Evolutionary conservation across 2,888 invertebrate genomes (phyloP), one percentile per base, ranked within the genome.

Genomic region (Balanococcus diminutus): DNA sequence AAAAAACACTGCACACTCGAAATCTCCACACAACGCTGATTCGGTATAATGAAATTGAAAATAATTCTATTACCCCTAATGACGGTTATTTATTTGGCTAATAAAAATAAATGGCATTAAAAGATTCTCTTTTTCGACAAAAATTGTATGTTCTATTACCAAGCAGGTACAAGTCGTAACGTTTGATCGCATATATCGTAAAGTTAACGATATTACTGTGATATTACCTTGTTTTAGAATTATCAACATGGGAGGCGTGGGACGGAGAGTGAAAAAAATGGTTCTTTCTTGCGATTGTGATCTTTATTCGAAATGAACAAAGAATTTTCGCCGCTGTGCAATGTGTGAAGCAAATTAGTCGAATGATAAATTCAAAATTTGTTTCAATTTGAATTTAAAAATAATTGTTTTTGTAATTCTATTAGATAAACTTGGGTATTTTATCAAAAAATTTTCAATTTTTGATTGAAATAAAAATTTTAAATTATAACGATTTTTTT

Each of bases 141-240:
- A 67, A 67, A 67, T 67, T 67, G 14, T 6, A 28, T 67, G 31
- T 67, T 67, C 28, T 67, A 28, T 67, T 67, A 67, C 67, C 4
- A 51, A 25, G 67, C 67, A 67, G 67, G 67, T 67, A 67, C 28
- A 67, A 67, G 67, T 67, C 67, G 67, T 67, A 67, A 67, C 67
- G 11, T 67, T 67, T 67, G 67, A 67, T 67, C 67, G 67, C 11
- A 25, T 31, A 28, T 67, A 28, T 67, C 67, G 67, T 67, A 28
- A 67, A 67, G 2, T 28, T 67, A 67, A 67, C 28, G 67, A 67
- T 67, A 67, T 31, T 25, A 25, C 28, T 1, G 28, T 11, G 51
- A 19, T 51, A 51, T 51, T 51, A 51, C 51, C 19, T 19, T n/a
- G 51, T 51, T 51, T 51, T 19, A 5, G 8, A 19, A 51, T 19